Evolutionary conservation across 2,113 vertebrate species (phyloP), one percentile per base, ranked within the genome.

Genomic region (Aptenodytes patagonicus): DNA sequence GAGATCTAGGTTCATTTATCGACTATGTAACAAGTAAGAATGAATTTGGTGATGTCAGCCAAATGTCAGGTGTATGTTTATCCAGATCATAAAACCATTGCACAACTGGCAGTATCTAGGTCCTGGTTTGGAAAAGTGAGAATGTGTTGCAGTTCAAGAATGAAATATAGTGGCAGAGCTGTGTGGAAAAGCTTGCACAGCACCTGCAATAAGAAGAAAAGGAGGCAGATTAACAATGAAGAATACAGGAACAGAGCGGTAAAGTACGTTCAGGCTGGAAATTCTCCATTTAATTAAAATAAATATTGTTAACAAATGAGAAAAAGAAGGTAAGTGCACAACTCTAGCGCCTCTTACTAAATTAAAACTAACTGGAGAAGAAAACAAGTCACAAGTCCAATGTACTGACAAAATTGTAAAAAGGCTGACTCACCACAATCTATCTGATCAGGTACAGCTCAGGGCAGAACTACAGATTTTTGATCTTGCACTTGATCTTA

Each of bases 131-230:
- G 89, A 90, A 90, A 97, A 90, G 57, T 57, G 90, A 95, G 51
- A 85, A 81, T 65, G 47, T 79, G 78, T n/a, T 92, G 90, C 81
- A 79, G 89, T 86, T 97, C 87, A 95, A 95, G 70, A 93, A 93
- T 90, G 79, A 96, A 94, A 95, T 94, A 91, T 38, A 95, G 81
- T 85, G 49, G 83, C 93, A 96, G 95, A 97, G 90, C 96, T 96
- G 96, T 91, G 93, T 93, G 78, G 93, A 96, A 95, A 97, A 97
- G 75, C 72, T 91, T 95, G 77, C 92, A 93, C 85, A 95, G 83
- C 71, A 91, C 84, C 95, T 97, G 94, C 93, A 95, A 93, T 95
- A 96, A 95, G 95, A 97, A 97, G 65, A 95, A 95, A 96, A 96
- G 84, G 91, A 96, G 38, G 81, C 51, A 89, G 83, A 95, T 94